phyloP scores from a whole-genome alignment of 53 echinoderm and acorn worm species.

The Holothuria scabra region DNA sequence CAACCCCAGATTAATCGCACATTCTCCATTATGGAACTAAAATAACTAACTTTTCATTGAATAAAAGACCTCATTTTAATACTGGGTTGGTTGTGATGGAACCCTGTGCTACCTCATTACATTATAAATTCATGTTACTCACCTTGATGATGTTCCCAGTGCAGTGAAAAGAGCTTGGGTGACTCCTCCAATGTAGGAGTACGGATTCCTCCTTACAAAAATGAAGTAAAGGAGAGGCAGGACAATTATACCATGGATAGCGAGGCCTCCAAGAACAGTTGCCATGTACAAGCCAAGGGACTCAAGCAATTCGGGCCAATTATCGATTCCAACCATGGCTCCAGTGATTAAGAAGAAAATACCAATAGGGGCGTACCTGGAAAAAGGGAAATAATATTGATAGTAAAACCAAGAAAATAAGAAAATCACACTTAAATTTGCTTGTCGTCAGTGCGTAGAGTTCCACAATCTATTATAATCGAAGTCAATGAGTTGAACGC shows the following conservation, averaged over 20 bases:
- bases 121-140: background rate
- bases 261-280: conserved; percentile 84
- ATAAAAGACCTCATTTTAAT: too few relatives aligned
- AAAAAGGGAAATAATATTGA: background rate
- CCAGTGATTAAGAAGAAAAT: conserved; percentile 94
- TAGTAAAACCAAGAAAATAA: background rate
- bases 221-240: conserved; percentile 78
- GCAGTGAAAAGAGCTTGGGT: conserved; percentile 93
- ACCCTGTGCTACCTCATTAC: too few relatives aligned
- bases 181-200: conserved; percentile 62
- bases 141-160: conserved; percentile 98
- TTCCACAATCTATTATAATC: too few relatives aligned
- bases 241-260: conserved; percentile 84
- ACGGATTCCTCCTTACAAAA: conserved; percentile 83
- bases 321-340: conserved; percentile 81
- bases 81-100: too few relatives aligned
- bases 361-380: conserved; percentile 98
- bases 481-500: too few relatives aligned
- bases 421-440: too few relatives aligned
- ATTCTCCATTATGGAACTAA: too few relatives aligned
- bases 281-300: conserved; percentile 90
- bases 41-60: too few relatives aligned
- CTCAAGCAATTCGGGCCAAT: conserved; percentile 79
- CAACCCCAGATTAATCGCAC: too few relatives aligned
- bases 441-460: too few relatives aligned